Percentiles rank a stretch among this genome's conserved stretches.
These are phyloP conservation scores for Athene noctua DNA, from an alignment of 2,113 vertebrate genomes.

Conservation along the genomic window DNA sequence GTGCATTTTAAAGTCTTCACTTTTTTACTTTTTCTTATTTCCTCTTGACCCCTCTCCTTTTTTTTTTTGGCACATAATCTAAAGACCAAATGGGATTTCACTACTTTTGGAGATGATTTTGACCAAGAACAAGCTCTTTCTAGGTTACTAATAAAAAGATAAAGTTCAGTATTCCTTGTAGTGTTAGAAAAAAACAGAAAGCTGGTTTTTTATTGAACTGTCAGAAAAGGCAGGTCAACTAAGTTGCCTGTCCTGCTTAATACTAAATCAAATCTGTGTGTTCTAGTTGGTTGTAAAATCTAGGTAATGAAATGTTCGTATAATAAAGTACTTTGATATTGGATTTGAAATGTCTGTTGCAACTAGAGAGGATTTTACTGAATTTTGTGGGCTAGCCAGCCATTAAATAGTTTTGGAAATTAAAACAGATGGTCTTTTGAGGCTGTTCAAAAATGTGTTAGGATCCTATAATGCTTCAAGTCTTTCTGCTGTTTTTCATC, in stretches of 20 bases:
- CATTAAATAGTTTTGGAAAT: neutral
- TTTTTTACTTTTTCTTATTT: neutral
- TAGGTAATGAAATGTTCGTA: neutral
- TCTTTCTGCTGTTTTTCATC: neutral
- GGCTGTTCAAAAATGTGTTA: neutral
- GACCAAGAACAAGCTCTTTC: neutral
- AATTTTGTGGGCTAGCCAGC: neutral
- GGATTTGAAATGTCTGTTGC: neutral
- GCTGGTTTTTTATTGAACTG: neutral
- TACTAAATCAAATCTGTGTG: neutral
- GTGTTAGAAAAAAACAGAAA: neutral
- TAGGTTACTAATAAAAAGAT: neutral
- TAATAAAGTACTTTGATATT: neutral
- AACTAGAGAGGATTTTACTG: neutral
- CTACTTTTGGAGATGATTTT: neutral
- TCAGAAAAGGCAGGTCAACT: neutral
- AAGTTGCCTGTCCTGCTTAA: neutral
- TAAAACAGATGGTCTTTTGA: neutral
- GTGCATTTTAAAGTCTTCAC: neutral
- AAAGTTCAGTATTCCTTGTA: neutral
- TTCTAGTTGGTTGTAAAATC: neutral
- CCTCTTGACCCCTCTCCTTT: neutral
- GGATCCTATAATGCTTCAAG: neutral
- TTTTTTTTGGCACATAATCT: neutral
- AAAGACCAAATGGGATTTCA: neutral